These are phyloP conservation scores for Drosophila sulfurigaster DNA, from an alignment of 1,140 invertebrate genomes.

Conservation along the genomic window DNA sequence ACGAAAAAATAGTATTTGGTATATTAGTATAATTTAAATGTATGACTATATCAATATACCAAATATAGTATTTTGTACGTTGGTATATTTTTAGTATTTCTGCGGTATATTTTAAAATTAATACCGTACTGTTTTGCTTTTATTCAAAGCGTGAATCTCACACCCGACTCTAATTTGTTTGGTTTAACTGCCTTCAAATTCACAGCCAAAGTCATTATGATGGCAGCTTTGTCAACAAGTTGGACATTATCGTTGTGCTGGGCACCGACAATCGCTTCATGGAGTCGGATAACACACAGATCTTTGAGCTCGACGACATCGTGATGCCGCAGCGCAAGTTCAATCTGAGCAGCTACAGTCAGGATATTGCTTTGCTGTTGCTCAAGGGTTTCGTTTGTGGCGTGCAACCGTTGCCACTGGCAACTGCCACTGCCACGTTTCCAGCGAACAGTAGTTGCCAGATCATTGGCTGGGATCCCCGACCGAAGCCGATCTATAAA, in stretches of 20 bases:
- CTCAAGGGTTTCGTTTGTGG: constrained; percentile 30
- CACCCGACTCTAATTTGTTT: neutral
- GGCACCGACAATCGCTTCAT: constrained; percentile 30
- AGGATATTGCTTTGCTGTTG: constrained; percentile 52
- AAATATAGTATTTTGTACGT: no score
- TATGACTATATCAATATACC: no score
- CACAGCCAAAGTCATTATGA: constrained; percentile 22
- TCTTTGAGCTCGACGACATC: constrained; percentile 8
- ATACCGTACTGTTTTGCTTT: no score
- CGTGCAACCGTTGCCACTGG: constrained; percentile 20
- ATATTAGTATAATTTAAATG: no score
- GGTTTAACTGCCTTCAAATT: neutral
- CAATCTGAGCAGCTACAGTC: constrained; percentile 36
- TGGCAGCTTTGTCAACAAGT: constrained; percentile 30
- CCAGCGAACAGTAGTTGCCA: constrained; percentile 31
- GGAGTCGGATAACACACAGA: neutral
- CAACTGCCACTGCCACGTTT: neutral
- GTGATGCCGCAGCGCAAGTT: neutral
- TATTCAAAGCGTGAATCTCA: no score
- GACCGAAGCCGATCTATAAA: constrained; percentile 14
- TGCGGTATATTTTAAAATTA: no score
- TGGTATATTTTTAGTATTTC: no score
- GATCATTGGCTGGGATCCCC: constrained; percentile 42
- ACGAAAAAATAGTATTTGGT: no score
- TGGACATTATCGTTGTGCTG: constrained; percentile 42